Conservation (phyloP, 2,888 invertebrate genomes). For the Meteorus cinctellus region DNA sequence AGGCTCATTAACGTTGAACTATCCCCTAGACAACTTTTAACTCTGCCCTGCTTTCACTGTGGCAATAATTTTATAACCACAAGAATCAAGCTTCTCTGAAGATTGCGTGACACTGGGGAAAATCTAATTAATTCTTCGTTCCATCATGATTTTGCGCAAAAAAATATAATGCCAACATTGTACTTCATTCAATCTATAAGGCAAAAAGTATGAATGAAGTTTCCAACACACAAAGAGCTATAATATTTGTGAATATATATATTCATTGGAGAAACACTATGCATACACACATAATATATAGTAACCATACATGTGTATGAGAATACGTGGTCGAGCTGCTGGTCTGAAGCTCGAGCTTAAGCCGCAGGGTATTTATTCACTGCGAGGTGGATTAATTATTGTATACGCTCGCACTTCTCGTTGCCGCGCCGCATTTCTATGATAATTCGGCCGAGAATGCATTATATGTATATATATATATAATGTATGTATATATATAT, state of each 20-base stretch:
- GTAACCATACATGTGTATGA: not conserved
- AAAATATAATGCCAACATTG: not conserved
- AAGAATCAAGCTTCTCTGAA: not conserved
- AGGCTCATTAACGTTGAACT: conserved; percentile 68
- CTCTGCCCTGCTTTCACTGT: not conserved
- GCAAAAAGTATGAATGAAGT: conserved; percentile 24
- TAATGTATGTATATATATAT: too few relatives aligned
- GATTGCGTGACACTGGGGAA: not conserved
- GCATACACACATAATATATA: not conserved
- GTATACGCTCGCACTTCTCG: conserved; percentile 30
- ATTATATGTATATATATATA: not conserved
- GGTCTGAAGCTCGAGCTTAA: conserved; percentile 23
- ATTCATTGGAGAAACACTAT: not conserved
- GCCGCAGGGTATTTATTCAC: conserved; percentile 45
- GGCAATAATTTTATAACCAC: not conserved
- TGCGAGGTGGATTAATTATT: conserved; percentile 46
- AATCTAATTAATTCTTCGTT: not conserved
- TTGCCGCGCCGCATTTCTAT: conserved; percentile 30
- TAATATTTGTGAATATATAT: not conserved
- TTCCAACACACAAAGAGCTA: not conserved
- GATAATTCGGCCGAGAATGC: conserved; percentile 36
- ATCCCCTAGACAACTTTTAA: conserved; percentile 64
- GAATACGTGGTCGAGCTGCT: conserved; percentile 29
- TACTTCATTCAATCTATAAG: conserved; percentile 14
- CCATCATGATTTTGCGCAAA: not conserved